Conservation (phyloP, 2,888 invertebrate genomes). For the Smittia sp. region DNA sequence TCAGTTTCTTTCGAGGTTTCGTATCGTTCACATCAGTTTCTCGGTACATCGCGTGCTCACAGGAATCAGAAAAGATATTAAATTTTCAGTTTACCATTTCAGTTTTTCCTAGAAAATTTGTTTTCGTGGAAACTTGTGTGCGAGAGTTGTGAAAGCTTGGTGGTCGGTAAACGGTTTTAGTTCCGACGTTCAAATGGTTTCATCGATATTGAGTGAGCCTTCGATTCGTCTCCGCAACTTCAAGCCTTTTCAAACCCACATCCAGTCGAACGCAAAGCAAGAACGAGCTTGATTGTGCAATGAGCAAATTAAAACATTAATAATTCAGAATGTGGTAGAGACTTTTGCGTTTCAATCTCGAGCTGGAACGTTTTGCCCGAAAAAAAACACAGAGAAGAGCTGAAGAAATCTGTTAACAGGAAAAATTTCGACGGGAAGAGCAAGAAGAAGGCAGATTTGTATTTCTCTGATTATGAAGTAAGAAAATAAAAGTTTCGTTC, state of each 20-base stretch:
- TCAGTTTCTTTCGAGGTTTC: constrained; percentile 34
- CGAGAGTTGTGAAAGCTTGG: background rate
- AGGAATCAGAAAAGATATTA: background rate
- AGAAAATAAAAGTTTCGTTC: background rate
- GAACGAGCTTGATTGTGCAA: background rate
- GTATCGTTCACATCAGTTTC: background rate
- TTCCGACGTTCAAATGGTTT: background rate
- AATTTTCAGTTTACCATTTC: background rate
- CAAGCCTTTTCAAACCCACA: background rate
- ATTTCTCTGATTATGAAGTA: background rate
- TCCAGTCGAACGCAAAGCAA: background rate
- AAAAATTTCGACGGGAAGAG: background rate
- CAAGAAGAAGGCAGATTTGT: background rate
- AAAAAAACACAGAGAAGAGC: background rate
- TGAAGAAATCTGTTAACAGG: constrained; percentile 5
- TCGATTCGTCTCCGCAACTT: background rate
- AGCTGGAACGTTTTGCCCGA: background rate
- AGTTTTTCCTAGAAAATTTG: background rate
- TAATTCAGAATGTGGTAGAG: background rate
- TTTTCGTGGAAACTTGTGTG: background rate
- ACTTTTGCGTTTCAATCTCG: background rate
- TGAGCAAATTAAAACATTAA: background rate
- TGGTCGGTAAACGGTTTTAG: background rate
- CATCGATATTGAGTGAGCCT: background rate
- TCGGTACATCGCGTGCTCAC: background rate